phyloP scores from a whole-genome alignment of 2,113 vertebrate species.

The Phyllostomus hastatus region DNA sequence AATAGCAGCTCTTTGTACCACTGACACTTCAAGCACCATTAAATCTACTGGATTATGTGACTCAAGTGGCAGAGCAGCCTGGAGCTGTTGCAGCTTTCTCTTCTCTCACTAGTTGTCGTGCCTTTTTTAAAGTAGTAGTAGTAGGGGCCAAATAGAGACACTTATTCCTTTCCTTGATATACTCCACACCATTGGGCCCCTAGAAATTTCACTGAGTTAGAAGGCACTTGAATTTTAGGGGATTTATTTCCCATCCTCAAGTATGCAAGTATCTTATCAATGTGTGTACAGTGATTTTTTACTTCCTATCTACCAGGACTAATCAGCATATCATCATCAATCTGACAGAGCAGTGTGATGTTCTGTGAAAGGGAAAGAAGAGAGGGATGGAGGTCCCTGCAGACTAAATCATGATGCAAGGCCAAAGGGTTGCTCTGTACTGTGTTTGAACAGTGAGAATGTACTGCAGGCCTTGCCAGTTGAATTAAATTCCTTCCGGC shows the following conservation, averaged over 20 bases:
- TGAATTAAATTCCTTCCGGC: neutral
- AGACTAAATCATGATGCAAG: neutral
- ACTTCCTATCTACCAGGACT: neutral
- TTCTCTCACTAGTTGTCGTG: neutral
- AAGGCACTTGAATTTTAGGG: neutral
- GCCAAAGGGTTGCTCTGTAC: neutral
- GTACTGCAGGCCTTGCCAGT: neutral
- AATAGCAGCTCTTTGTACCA: neutral
- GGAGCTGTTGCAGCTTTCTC: neutral
- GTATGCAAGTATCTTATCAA: neutral
- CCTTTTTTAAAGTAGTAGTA: neutral
- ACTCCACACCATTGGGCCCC: neutral
- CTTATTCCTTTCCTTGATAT: neutral
- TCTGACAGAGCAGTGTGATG: neutral
- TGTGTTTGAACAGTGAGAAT: neutral
- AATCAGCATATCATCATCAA: neutral
- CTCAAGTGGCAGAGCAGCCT: neutral
- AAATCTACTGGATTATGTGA: neutral
- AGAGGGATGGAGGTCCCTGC: neutral
- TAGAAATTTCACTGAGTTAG: neutral
- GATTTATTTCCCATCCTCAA: neutral
- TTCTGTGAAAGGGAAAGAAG: neutral
- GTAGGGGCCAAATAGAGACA: neutral
- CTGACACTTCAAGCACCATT: neutral
- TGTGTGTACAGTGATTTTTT: neutral